Base-by-base conservation (phyloP, 2,797 vertebrate species). In the Clarias laeviceps region DNA sequence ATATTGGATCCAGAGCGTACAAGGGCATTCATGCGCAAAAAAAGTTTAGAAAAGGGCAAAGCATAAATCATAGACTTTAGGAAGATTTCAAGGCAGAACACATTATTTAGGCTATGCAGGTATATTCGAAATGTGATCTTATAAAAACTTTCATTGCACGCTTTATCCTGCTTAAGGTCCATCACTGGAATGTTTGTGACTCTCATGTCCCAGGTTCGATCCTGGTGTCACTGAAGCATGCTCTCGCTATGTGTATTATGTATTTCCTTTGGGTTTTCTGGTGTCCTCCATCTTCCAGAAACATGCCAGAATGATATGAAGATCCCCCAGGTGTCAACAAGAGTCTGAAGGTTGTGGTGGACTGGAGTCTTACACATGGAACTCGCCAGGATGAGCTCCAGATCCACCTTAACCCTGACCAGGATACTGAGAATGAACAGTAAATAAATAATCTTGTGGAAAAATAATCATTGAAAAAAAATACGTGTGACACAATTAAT, bases 1-100 rank as follows among this genome's bases (percentile, higher is more conserved):
- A 88, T 84, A 85, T 80, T 84, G 82, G 84, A 80, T 84, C 86
- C 82, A 62, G 66, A 59, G n/a, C 5, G 5, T 2, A 82, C 22
- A 54, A 73, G 27, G 73, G 27, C 72, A 2, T 54, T 76, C 72
- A 83, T 62, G 17, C 27, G 4, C 20, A 64, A 62, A 76, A 76
- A 45, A 61, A 22, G 9, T 34, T 64, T 32, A 65, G 56, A 27
- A 65, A 12, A 40, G 20, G 57, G 66, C 32, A 50, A 54, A 74
- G 27, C 61, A 80, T 45, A 29, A 65, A 20, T 5, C 3, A 45
- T 20, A 27, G 17, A 80, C 37, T 45, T 27, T 5, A 22, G n/a
- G 17, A 32, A 66, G 61, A 80, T 20, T 64, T 80, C 20, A 59
- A 12, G 27, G 54, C 20, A 57, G 29, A 4, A 22, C 24, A 18